phyloP scores from a whole-genome alignment of 1,140 invertebrate genomes.

The Paralvinella palmiformis region DNA sequence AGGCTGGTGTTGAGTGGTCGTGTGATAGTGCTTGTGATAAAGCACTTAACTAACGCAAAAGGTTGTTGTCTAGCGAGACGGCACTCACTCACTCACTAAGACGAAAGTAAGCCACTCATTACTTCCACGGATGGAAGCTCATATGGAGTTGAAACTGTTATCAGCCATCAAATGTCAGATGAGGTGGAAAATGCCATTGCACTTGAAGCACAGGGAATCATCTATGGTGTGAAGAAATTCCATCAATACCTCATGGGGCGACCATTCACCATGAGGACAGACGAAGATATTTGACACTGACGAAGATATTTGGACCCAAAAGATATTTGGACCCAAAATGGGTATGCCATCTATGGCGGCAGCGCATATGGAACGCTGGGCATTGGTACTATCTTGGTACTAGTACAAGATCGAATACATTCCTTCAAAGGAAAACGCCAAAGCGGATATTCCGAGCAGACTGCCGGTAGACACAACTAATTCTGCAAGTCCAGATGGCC shows the following conservation, averaged over 20 bases:
- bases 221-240: not conserved
- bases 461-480: not conserved
- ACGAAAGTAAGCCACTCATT: not conserved
- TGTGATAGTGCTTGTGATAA: too few species aligned
- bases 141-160: constrained; percentile 1
- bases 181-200: constrained; percentile 2
- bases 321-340: not conserved
- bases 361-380: constrained; percentile 41
- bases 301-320: too few species aligned
- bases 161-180: not conserved
- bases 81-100: not conserved
- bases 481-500: not conserved
- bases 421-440: not conserved
- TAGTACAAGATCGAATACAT: constrained; percentile 9
- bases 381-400: constrained; percentile 14
- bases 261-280: not conserved
- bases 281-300: too few species aligned
- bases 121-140: not conserved
- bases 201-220: not conserved
- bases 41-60: too few species aligned
- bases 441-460: constrained; percentile 13
- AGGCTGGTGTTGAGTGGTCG: too few species aligned
- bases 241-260: constrained; percentile 2
- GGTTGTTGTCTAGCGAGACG: too few species aligned
- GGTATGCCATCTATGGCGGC: constrained; percentile 32